Percentiles rank a stretch among this genome's conserved stretches.
Conservation (phyloP, 2,888 invertebrate species). For the Ellobium chinense region DNA sequence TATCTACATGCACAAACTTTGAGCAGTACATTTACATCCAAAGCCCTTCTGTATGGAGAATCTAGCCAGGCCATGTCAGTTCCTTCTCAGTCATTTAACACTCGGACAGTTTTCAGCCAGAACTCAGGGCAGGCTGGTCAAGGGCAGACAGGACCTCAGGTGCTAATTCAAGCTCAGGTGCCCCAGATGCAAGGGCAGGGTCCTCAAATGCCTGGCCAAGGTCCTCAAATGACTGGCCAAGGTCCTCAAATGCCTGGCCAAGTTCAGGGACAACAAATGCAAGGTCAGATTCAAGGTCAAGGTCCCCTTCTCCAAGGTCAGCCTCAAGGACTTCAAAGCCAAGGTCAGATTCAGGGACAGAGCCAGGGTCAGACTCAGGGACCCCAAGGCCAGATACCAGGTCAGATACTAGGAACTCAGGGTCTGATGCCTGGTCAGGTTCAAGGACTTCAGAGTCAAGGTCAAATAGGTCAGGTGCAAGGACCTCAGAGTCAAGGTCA, state of each 20-base stretch:
- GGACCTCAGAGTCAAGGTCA: not conserved
- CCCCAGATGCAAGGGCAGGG: slow-evolving; percentile 13
- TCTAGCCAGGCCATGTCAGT: slow-evolving; percentile 1
- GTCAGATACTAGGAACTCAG: slow-evolving; percentile 37
- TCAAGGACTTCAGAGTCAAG: slow-evolving; percentile 36
- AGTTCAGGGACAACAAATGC: not conserved
- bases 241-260: not conserved
- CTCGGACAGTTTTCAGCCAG: not conserved
- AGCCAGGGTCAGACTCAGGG: slow-evolving; percentile 20
- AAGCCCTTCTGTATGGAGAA: slow-evolving; percentile 7
- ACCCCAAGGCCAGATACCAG: slow-evolving; percentile 20
- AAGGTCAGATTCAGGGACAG: slow-evolving; percentile 5
- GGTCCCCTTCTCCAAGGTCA: slow-evolving; percentile 4
- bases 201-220: slow-evolving; percentile 1
- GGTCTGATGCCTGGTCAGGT: too few species aligned
- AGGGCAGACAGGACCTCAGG: not conserved
- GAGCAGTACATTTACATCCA: slow-evolving; percentile 18
- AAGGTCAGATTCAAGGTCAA: slow-evolving; percentile 43
- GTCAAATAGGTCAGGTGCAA: not conserved
- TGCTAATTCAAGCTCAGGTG: not conserved
- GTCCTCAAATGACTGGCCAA: slow-evolving; percentile 31
- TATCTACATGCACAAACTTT: slow-evolving; percentile 28
- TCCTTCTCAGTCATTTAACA: not conserved
- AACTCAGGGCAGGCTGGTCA: not conserved
- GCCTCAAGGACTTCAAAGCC: slow-evolving; percentile 1